A percentile compares a stretch with the other conserved stretches of the same genome.
Conservation (phyloP, 2,797 vertebrate genomes). For the Onychomys leucogaster region DNA sequence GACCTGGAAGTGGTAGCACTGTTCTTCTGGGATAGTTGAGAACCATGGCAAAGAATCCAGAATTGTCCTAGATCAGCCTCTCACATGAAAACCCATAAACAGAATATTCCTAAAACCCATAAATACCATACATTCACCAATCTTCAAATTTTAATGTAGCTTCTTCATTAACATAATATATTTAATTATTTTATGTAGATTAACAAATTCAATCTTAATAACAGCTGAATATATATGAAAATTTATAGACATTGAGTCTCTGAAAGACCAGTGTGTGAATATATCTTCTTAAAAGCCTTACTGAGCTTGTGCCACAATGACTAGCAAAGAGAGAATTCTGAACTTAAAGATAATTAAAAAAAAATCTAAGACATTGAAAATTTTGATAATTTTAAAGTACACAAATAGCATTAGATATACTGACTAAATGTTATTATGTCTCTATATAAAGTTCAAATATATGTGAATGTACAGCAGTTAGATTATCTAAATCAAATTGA, state of each 20-base stretch:
- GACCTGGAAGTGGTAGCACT: not conserved
- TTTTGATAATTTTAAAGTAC: not conserved
- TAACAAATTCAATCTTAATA: not conserved
- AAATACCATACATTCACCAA: conserved; percentile 22
- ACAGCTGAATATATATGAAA: not conserved
- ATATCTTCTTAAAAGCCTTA: not conserved
- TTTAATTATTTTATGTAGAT: not conserved
- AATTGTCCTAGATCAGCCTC: not conserved
- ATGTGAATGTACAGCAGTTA: not conserved
- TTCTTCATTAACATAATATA: not conserved
- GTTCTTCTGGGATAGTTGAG: not conserved
- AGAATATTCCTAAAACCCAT: not conserved
- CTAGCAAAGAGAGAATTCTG: not conserved
- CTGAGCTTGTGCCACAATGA: not conserved
- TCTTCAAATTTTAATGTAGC: not conserved
- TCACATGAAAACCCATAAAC: not conserved
- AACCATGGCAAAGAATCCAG: not conserved
- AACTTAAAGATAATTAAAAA: not conserved
- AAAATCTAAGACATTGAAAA: not conserved
- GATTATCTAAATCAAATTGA: not conserved
- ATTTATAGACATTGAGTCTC: not conserved
- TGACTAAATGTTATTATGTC: too few relatives aligned
- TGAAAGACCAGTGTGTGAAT: not conserved
- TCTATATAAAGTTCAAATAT: conserved; percentile 4
- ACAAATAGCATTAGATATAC: not conserved